phyloP scores from a whole-genome alignment of 2,888 invertebrate genomes.

The Atrina japonica region DNA sequence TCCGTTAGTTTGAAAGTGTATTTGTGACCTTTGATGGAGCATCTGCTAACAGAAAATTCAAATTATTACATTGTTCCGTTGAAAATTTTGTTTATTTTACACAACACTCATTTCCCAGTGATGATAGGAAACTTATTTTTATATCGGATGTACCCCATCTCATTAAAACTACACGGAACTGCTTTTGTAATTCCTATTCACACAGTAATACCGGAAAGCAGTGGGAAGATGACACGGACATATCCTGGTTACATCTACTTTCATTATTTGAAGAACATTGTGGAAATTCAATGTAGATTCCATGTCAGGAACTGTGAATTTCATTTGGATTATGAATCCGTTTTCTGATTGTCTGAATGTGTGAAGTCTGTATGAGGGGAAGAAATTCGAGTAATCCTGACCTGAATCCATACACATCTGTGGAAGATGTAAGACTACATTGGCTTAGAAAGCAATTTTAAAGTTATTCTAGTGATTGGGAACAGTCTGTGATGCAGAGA shows the following conservation, averaged over 20 bases:
- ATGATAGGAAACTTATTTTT: slow-evolving; percentile 28
- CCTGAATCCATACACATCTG: slow-evolving; percentile 8
- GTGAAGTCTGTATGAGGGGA: slow-evolving; percentile 17
- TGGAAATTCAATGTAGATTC: too few species aligned
- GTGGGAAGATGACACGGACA: slow-evolving; percentile 36
- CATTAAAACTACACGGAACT: slow-evolving; percentile 42
- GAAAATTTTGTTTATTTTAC: slow-evolving; percentile 17
- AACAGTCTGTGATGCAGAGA: background rate
- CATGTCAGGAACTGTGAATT: slow-evolving; percentile 11
- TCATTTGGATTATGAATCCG: slow-evolving; percentile 17
- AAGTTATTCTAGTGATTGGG: slow-evolving; percentile 10
- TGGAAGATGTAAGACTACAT: slow-evolving; percentile 4
- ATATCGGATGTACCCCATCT: slow-evolving; percentile 41
- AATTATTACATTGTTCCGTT: slow-evolving; percentile 28
- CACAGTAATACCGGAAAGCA: slow-evolving; percentile 23
- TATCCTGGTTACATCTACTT: slow-evolving; percentile 32
- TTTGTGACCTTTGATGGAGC: slow-evolving; percentile 52
- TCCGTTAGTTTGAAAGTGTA: slow-evolving; percentile 33
- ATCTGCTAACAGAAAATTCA: slow-evolving; percentile 50
- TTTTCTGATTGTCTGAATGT: slow-evolving; percentile 28
- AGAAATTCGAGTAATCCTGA: slow-evolving; percentile 21
- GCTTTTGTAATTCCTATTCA: slow-evolving; percentile 34
- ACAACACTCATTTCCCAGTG: slow-evolving; percentile 22
- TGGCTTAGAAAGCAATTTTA: slow-evolving; percentile 16
- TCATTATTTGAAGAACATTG: slow-evolving; percentile 34